A percentile compares a stretch with the other conserved stretches of the same genome.
Conservation (phyloP, 2,113 vertebrate genomes). For the Rhinopomastus cyanomelas region DNA sequence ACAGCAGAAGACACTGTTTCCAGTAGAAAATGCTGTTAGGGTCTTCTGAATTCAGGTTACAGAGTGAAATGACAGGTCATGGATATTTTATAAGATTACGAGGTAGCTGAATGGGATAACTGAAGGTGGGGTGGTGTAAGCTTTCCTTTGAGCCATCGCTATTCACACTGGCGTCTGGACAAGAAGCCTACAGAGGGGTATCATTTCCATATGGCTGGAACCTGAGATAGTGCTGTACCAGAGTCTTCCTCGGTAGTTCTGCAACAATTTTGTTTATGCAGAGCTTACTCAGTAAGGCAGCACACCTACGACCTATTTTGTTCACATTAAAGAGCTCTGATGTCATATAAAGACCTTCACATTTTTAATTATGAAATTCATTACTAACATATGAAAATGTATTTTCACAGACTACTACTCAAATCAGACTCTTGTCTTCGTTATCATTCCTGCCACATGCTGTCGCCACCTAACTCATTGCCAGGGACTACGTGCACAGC, state of each 20-base stretch:
- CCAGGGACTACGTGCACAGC: background rate
- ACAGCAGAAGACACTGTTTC: background rate
- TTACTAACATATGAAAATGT: background rate
- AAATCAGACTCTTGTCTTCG: background rate
- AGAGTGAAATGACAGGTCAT: background rate
- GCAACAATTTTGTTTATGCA: background rate
- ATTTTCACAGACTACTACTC: conserved; percentile 53
- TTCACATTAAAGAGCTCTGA: conserved; percentile 17
- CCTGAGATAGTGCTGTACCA: background rate
- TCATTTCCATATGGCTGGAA: background rate
- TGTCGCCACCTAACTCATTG: background rate
- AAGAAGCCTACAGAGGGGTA: background rate
- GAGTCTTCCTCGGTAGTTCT: background rate
- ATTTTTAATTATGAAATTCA: conserved; percentile 3
- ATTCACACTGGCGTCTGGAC: background rate
- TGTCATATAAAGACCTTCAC: background rate
- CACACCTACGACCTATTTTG: background rate
- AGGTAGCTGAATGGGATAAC: background rate
- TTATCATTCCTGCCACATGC: conserved; percentile 27
- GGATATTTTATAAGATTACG: background rate
- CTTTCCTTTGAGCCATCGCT: background rate
- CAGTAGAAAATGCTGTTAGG: background rate
- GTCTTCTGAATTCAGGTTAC: background rate
- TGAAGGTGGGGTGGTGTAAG: background rate
- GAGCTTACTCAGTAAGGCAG: background rate